These are phyloP conservation scores for Hydractinia echinata DNA, from an alignment of 30 jellyfish, hydroid and myxozoan species.

Conservation along the genomic window DNA sequence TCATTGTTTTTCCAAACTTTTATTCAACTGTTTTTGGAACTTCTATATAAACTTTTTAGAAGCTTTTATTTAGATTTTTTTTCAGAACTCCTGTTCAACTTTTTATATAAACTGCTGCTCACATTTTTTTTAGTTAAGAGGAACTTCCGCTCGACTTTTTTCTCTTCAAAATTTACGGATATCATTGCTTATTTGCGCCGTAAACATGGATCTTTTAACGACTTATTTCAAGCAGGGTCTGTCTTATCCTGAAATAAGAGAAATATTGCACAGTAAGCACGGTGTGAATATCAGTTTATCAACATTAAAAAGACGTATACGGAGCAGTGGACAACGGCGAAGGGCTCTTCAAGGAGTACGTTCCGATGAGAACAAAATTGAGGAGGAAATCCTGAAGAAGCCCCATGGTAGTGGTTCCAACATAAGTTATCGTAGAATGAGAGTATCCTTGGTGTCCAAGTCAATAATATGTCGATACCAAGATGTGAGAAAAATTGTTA, in stretches of 20 bases:
- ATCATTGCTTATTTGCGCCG: background rate
- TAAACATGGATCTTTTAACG: too few relatives aligned
- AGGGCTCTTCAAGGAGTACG: background rate
- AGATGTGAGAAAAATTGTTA: background rate
- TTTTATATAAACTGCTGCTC: too few relatives aligned
- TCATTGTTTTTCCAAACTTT: too few relatives aligned
- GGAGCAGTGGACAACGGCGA: background rate
- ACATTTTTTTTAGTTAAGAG: too few relatives aligned
- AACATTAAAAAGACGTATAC: background rate
- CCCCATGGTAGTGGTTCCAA: background rate
- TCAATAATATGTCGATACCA: background rate
- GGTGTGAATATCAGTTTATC: background rate
- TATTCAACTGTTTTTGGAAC: too few relatives aligned
- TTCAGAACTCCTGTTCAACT: too few relatives aligned
- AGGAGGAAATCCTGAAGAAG: background rate
- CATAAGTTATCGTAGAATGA: background rate
- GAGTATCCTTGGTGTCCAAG: background rate
- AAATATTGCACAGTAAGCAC: background rate
- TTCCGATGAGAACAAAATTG: background rate
- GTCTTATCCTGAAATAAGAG: background rate
- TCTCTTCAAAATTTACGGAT: background rate
- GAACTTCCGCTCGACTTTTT: too few relatives aligned
- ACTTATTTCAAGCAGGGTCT: too few relatives aligned
- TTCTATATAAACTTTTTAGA: too few relatives aligned
- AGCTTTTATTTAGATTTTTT: too few relatives aligned